These are phyloP conservation scores for Chaitophorus viminalis DNA, from an alignment of 2,888 invertebrate species.

Conservation along the genomic window DNA sequence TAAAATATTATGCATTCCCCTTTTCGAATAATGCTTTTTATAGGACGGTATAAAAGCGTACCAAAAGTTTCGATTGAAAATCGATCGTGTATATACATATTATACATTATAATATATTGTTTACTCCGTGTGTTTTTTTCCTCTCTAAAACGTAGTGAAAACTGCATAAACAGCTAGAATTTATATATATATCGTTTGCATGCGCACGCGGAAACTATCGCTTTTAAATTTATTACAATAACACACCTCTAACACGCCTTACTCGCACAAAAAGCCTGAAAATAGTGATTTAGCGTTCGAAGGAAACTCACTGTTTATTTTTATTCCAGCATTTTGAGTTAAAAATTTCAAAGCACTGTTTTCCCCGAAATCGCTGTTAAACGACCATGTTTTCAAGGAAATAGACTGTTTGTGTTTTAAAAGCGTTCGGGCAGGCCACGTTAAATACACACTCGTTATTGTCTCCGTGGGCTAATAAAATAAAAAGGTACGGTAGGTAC, in stretches of 20 bases:
- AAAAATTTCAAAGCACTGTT: neutral
- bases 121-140: neutral
- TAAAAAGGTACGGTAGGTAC: neutral
- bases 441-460: neutral
- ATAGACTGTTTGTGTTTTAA: neutral
- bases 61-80: constrained; percentile 29
- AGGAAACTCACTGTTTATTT: neutral
- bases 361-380: neutral
- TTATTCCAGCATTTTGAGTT: neutral
- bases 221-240: constrained; percentile 25
- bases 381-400: neutral
- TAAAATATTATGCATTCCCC: constrained; percentile 1
- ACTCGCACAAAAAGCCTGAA: neutral
- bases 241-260: constrained; percentile 11
- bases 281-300: neutral
- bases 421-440: neutral
- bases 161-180: constrained; percentile 38
- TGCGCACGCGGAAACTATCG: neutral
- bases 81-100: neutral
- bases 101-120: constrained; percentile 6
- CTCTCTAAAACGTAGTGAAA: neutral
- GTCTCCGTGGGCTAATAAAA: neutral
- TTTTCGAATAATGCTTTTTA: neutral
- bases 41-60: neutral
- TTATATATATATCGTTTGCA: constrained; percentile 15